phyloP scores from a whole-genome alignment of 2,888 invertebrate genomes.

The Watsonalla cultraria region DNA sequence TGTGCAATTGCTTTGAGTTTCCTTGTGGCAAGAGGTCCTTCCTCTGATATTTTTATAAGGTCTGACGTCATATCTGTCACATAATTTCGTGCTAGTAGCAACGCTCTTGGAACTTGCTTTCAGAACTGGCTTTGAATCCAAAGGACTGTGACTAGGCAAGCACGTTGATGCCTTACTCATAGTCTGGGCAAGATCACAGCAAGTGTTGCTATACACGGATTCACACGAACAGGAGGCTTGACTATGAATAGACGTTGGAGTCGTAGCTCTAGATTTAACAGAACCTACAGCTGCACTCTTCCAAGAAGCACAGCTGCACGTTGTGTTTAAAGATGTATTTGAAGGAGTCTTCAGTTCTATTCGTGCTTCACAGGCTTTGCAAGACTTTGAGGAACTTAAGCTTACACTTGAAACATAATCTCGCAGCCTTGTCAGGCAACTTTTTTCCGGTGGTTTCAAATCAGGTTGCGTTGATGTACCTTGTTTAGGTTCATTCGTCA shows the following conservation, averaged over 20 bases:
- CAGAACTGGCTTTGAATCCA: background rate
- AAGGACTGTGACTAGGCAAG: conserved; percentile 1
- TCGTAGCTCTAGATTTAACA: background rate
- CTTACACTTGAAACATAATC: conserved; percentile 1
- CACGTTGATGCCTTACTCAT: conserved; percentile 1
- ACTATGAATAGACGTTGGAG: conserved; percentile 1
- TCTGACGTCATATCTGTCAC: conserved; percentile 12
- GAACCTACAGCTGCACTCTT: conserved; percentile 10
- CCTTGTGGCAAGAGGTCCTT: conserved; percentile 2
- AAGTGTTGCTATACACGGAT: background rate
- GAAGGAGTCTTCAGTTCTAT: conserved; percentile 3
- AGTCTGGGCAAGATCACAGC: conserved; percentile 3
- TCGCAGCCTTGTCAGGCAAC: conserved; percentile 6
- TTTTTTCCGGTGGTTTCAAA: conserved; percentile 7
- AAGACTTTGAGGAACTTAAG: background rate
- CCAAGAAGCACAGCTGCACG: conserved; percentile 3
- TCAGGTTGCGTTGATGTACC: conserved; percentile 1
- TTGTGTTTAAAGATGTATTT: background rate
- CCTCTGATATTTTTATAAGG: background rate
- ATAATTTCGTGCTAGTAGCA: conserved; percentile 8
- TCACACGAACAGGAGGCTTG: conserved; percentile 2
- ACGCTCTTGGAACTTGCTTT: conserved; percentile 3
- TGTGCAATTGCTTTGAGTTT: conserved; percentile 6
- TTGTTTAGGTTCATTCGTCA: background rate
- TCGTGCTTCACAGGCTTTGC: conserved; percentile 7